Evolutionary conservation across 2,113 vertebrate genomes (phyloP).

Genomic region (Oxyruncus cristatus): DNA sequence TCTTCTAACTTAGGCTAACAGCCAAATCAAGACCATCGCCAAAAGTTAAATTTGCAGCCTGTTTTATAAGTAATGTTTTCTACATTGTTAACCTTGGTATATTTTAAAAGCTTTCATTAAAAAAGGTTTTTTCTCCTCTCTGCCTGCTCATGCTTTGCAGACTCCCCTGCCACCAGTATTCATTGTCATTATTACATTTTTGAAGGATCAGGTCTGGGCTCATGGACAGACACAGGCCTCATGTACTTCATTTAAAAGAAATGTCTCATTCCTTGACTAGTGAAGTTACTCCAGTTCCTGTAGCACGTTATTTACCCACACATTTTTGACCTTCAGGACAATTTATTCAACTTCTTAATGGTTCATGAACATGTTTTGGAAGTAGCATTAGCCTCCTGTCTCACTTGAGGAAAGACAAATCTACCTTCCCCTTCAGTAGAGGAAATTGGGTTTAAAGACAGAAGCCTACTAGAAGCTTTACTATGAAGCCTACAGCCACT

Average conservation of each 20-base stretch:
- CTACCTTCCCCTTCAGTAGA: not conserved
- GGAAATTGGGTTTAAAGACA: accelerated
- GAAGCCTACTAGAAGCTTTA: no score
- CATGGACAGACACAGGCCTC: not conserved
- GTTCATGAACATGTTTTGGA: not conserved
- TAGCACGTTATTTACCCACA: not conserved
- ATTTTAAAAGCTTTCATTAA: not conserved
- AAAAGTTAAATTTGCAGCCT: not conserved
- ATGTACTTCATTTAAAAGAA: not conserved
- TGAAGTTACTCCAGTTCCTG: not conserved
- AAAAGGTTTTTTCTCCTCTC: not conserved
- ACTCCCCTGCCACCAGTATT: not conserved
- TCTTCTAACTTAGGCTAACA: not conserved
- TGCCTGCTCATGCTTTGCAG: not conserved
- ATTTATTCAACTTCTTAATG: not conserved
- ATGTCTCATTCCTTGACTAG: not conserved
- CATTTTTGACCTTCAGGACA: not conserved
- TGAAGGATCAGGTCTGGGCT: not conserved
- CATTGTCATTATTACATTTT: not conserved
- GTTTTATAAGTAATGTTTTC: not conserved
- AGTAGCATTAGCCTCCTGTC: not conserved
- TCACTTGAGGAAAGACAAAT: not conserved
- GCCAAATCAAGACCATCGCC: not conserved
- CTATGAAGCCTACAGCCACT: not conserved
- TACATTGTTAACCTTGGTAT: not conserved